Evolutionary conservation across 2,888 invertebrate species (phyloP), one percentile per base, ranked within the genome.

Genomic region (Nomada fabriciana): DNA sequence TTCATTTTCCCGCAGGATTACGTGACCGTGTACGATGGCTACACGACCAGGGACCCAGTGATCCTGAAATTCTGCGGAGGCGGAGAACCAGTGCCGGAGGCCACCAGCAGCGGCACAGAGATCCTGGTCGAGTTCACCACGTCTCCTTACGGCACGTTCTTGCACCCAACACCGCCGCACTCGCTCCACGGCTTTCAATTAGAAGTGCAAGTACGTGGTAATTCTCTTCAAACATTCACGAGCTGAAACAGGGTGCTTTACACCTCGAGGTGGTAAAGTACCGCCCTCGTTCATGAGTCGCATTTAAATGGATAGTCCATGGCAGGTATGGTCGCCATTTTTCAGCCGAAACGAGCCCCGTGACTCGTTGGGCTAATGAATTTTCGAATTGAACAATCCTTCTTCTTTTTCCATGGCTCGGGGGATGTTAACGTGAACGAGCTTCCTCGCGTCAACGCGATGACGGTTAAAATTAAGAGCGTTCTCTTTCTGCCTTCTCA

Each of bases 11-110:
- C 79, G 13, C 93, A 97, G 94, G 98, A 98, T 94, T 98, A 97
- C 94, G 97, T 98, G 88, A 97, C 97, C 50, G 96, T 98, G 71
- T 98, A 98, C 94, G 98, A 98, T 91, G 98, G 98, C 55, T 97
- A 98, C 92, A 98, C 98, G 87, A 98, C 97, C 57, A 95, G 97
- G 90, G 98, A 98, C 94, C 97, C 98, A 25, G 96, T 98, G 85
- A 96, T 98, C 90, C 94, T 98, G 88, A 97, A 97, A 94, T 98
- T 98, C 94, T 98, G 98, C 91, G 98, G 98, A 11, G 98, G 98
- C 63, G 98, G 98, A 53, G 97, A 98, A 91, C 96, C 97, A 4
- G 97, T 98, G 73, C 98, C 98, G 15, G 96, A 97, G 91, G 96
- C 98, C 50, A 96, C 97, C 88, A 98, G 98, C 85, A 98, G 98